phyloP scores from a whole-genome alignment of 2,888 invertebrate species.

The Euproctis similis region DNA sequence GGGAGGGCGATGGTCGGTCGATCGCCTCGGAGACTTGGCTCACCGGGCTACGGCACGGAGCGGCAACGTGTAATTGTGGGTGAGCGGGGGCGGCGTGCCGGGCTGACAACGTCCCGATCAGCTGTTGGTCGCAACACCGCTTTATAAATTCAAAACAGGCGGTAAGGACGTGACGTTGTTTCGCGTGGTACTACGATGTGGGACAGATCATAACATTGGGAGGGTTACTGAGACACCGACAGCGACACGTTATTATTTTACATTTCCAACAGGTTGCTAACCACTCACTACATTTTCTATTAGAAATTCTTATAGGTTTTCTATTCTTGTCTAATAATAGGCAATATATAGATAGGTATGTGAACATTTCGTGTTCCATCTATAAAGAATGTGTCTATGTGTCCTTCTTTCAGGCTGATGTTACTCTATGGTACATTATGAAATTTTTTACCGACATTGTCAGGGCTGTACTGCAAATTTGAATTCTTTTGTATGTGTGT shows the following conservation, averaged over 20 bases:
- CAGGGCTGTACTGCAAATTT: no score
- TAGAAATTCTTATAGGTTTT: constrained; percentile 5
- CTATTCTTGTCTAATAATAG: constrained; percentile 1
- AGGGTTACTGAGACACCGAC: constrained; percentile 22
- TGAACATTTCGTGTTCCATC: no score
- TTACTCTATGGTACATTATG: no score
- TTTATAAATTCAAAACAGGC: constrained; percentile 66
- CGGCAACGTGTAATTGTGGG: constrained; percentile 46
- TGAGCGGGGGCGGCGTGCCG: constrained; percentile 26
- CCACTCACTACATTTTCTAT: constrained; percentile 10
- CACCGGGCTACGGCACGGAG: constrained; percentile 33
- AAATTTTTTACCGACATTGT: no score
- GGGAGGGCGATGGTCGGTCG: constrained; percentile 54
- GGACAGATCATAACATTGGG: constrained; percentile 34
- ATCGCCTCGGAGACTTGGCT: constrained; percentile 47
- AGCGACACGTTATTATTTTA: constrained; percentile 22
- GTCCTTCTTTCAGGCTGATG: no score
- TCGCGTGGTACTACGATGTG: constrained; percentile 33
- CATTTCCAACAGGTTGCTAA: constrained; percentile 24
- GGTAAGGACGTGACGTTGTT: constrained; percentile 48
- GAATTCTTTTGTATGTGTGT: no score
- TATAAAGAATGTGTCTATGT: no score
- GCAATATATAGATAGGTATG: no score
- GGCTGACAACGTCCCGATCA: constrained; percentile 56
- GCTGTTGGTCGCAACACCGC: constrained; percentile 57